phyloP scores from a whole-genome alignment of 2,797 vertebrate species.

The Sebastes glaucus region DNA sequence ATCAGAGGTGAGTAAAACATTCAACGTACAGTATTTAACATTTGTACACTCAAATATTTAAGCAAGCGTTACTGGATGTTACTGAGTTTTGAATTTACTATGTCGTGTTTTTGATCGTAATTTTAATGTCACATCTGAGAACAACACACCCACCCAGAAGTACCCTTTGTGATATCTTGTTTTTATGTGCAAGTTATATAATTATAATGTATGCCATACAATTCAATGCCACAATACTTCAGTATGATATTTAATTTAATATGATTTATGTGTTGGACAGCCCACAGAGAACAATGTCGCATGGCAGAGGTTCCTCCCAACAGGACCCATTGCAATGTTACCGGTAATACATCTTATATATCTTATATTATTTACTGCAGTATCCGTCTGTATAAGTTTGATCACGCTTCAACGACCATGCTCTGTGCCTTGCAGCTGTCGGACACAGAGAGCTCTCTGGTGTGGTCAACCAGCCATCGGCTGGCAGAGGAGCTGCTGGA shows the following conservation, averaged over 20 bases:
- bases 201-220: conserved; percentile 23
- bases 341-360: conserved; percentile 84
- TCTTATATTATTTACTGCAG: background rate
- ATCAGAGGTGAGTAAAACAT: conserved; percentile 85
- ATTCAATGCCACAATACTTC: conserved; percentile 7
- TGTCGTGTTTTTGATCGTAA: conserved; percentile 8
- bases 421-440: conserved; percentile 86
- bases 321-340: conserved; percentile 94
- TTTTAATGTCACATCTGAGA: conserved; percentile 26
- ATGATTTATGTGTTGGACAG: conserved; percentile 74
- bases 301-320: conserved; percentile 98
- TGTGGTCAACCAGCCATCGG: conserved; percentile 96
- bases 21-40: background rate
- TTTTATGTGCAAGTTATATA: conserved; percentile 19
- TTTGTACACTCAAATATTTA: background rate
- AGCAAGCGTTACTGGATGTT: conserved; percentile 5
- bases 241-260: conserved; percentile 15
- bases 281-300: conserved; percentile 96
- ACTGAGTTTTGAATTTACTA: background rate
- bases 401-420: background rate
- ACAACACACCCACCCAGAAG: conserved; percentile 22
- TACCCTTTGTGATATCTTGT: conserved; percentile 23
- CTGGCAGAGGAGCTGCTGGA: conserved; percentile 89
- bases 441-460: conserved; percentile 92
- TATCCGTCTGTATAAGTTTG: background rate